Conservation (phyloP, 2,888 invertebrate species). For the Carabus problematicus region DNA sequence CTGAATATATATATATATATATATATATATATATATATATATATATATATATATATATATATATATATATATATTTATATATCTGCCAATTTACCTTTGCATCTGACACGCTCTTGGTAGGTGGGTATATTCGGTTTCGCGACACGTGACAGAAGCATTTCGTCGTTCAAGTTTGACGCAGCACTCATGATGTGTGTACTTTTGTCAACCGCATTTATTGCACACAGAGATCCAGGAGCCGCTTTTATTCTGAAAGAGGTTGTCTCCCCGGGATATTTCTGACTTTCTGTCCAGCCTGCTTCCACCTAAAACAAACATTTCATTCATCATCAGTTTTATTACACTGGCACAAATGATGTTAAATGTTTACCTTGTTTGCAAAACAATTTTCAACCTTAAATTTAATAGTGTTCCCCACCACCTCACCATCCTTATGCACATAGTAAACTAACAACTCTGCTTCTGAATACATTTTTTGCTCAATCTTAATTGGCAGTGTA, state of each 20-base stretch:
- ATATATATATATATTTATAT: too few relatives aligned
- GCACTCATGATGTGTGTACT: conserved; percentile 60
- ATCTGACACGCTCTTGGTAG: too few relatives aligned
- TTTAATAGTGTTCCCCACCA: conserved; percentile 63
- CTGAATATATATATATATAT: too few relatives aligned
- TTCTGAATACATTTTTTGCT: conserved; percentile 60
- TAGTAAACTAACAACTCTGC: conserved; percentile 66
- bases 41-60: too few relatives aligned
- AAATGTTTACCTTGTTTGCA: conserved; percentile 60
- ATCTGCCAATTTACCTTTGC: too few relatives aligned
- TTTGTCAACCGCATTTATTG: conserved; percentile 66
- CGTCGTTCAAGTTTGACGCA: conserved; percentile 47
- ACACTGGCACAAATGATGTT: background rate
- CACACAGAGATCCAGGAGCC: conserved; percentile 64
- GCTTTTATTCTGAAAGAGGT: conserved; percentile 62
- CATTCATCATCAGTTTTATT: conserved; percentile 12
- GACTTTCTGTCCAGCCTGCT: conserved; percentile 60
- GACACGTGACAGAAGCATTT: conserved; percentile 44
- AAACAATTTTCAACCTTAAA: conserved; percentile 65
- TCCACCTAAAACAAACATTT: conserved; percentile 50
- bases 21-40: too few relatives aligned
- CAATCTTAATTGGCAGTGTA: conserved; percentile 60
- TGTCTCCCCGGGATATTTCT: conserved; percentile 61
- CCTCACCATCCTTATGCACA: conserved; percentile 63
- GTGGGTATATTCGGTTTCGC: background rate